A percentile compares a stretch with the other conserved stretches of the same genome.
phyloP scores from a whole-genome alignment of 2,113 vertebrate species.

The Macheiramphus alcinus region DNA sequence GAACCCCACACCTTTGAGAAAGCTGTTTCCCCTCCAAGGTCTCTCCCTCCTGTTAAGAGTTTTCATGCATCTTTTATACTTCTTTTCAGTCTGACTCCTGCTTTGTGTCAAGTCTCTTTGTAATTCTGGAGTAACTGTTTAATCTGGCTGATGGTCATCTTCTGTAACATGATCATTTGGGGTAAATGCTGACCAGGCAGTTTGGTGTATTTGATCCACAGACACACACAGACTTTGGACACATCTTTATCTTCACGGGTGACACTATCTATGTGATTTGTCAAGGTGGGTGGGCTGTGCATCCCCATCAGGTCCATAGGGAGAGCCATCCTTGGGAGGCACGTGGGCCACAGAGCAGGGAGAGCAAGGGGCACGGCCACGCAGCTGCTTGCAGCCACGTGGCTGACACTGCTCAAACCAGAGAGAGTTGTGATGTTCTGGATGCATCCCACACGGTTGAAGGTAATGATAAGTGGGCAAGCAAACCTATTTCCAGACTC shows the following conservation, averaged over 20 bases:
- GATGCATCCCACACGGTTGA: background rate
- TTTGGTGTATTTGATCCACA: background rate
- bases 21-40: background rate
- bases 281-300: accelerated
- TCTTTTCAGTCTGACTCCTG: background rate
- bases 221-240: background rate
- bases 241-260: background rate
- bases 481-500: background rate
- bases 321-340: background rate
- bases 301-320: background rate
- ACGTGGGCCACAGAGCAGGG: accelerated
- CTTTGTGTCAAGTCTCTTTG: background rate
- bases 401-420: background rate
- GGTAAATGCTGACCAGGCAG: background rate
- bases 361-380: accelerated
- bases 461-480: background rate
- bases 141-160: background rate
- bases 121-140: background rate
- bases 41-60: background rate
- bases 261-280: background rate
- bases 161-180: background rate
- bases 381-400: background rate
- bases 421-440: background rate
- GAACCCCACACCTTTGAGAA: background rate
- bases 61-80: background rate